Conservation (phyloP, 2,888 invertebrate species). For the Petrophora chlorosata region DNA sequence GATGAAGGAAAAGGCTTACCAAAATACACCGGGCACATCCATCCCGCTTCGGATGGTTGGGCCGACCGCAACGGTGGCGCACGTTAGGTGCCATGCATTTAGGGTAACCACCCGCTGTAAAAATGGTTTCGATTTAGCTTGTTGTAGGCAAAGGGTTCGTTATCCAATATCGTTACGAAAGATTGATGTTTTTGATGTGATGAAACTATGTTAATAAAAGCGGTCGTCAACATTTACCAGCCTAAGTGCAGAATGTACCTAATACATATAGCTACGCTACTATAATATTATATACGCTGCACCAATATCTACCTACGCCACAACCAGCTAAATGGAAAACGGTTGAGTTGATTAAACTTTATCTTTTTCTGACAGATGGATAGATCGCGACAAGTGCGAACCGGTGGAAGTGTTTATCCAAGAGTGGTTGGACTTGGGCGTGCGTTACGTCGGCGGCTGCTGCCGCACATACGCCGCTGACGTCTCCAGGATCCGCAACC, state of each 20-base stretch:
- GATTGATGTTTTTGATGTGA: slow-evolving; percentile 1
- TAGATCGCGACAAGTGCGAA: slow-evolving; percentile 87
- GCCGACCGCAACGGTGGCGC: slow-evolving; percentile 16
- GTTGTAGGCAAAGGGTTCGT: slow-evolving; percentile 3
- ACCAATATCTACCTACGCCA: no score
- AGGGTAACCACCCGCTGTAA: slow-evolving; percentile 21
- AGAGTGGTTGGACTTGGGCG: slow-evolving; percentile 92
- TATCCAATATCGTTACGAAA: slow-evolving; percentile 13
- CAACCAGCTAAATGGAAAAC: no score
- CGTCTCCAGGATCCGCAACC: slow-evolving; percentile 88
- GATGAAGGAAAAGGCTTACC: slow-evolving; percentile 35
- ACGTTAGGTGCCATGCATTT: slow-evolving; percentile 24
- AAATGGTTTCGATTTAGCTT: slow-evolving; percentile 18
- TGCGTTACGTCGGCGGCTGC: slow-evolving; percentile 95
- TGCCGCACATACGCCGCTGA: slow-evolving; percentile 94
- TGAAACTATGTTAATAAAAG: not conserved
- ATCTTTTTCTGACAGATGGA: slow-evolving; percentile 83
- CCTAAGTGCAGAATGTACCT: no score
- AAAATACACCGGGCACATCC: slow-evolving; percentile 34
- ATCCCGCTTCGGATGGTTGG: slow-evolving; percentile 34
- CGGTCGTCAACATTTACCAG: no score
- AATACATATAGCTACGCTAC: no score
- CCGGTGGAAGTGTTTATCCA: slow-evolving; percentile 88
- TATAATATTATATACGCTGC: no score
- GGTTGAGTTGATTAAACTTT: not conserved